phyloP scores from a whole-genome alignment of 2,113 vertebrate genomes.

The Pseudorectes ferrugineus region DNA sequence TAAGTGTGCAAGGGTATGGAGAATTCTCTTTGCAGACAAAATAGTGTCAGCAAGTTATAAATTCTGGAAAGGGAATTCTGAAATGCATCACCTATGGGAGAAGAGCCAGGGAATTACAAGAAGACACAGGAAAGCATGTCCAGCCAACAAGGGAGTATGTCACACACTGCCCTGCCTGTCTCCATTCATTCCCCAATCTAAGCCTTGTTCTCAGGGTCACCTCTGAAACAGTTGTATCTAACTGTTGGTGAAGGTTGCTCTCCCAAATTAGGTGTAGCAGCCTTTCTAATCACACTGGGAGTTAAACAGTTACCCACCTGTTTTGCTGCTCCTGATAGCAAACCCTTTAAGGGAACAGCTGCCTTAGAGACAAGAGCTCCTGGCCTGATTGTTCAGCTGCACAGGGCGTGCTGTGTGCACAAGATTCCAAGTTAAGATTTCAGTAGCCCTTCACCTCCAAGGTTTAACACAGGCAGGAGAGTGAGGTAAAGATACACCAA shows the following conservation, averaged over 20 bases:
- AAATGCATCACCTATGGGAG: neutral
- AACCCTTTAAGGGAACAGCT: neutral
- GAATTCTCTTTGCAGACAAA: neutral
- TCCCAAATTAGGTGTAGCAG: neutral
- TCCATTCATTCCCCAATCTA: neutral
- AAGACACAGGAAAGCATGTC: neutral
- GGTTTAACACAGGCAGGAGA: neutral
- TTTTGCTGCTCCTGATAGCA: neutral
- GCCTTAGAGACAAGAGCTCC: neutral
- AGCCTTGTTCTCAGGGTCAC: neutral
- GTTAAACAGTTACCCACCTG: neutral
- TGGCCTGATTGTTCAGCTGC: neutral
- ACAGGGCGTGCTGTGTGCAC: neutral
- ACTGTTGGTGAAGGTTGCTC: neutral
- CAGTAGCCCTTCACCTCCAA: neutral
- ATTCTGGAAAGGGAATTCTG: neutral
- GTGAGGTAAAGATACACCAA: neutral
- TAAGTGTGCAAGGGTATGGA: neutral
- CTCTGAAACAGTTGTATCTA: neutral
- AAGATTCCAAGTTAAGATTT: neutral
- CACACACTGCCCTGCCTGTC: neutral
- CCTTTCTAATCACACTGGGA: neutral
- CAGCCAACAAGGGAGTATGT: neutral
- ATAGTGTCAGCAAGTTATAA: neutral
- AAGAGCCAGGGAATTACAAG: neutral